Evolutionary conservation across 1,140 invertebrate genomes (phyloP).

Genomic region (Zeugodacus cucurbitae): DNA sequence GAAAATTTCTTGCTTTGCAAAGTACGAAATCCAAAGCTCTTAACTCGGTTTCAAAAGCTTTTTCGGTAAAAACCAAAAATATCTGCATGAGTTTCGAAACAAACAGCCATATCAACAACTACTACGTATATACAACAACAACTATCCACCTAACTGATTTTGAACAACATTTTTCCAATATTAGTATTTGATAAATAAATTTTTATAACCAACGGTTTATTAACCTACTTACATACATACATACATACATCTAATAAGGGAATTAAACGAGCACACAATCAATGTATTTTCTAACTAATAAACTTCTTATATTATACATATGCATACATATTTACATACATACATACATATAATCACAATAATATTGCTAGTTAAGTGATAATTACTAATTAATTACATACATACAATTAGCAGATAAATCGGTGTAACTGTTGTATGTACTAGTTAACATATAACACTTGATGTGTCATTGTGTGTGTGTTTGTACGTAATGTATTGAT

Average conservation of each 20-base stretch:
- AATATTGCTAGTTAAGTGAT: neutral
- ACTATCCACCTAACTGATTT: constrained; percentile 28
- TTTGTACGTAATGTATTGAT: neutral
- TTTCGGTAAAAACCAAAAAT: neutral
- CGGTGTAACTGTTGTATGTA: neutral
- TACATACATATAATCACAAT: neutral
- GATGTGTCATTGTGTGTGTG: neutral
- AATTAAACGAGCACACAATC: constrained; percentile 32
- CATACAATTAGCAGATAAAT: neutral
- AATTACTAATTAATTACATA: constrained; percentile 14
- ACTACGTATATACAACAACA: neutral
- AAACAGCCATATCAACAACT: neutral
- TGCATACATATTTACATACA: neutral
- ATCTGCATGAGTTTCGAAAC: neutral
- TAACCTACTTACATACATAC: neutral
- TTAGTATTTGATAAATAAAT: neutral
- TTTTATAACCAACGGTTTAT: neutral
- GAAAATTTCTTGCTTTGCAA: too few species aligned
- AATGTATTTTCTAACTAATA: constrained; percentile 21
- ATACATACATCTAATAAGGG: neutral
- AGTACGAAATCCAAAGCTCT: too few species aligned
- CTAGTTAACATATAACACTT: constrained; percentile 4
- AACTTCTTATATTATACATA: constrained; percentile 24
- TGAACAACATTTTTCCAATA: neutral
- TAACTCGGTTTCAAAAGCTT: neutral